Evolutionary conservation across 2,888 invertebrate species (phyloP).

Genomic region (Marasmarcha lunaedactyla): DNA sequence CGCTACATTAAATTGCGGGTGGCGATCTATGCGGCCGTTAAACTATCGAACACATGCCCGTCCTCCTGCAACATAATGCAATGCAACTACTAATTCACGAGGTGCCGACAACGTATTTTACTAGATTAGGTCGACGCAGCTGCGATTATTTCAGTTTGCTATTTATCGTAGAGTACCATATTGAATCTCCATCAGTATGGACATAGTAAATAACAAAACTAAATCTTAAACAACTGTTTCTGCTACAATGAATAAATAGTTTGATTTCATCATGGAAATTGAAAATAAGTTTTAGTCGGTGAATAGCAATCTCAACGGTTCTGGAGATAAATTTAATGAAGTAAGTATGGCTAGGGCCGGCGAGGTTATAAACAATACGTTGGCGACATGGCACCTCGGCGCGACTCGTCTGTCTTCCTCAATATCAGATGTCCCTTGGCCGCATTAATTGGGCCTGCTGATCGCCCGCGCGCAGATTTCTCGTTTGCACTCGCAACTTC

Average conservation of each 20-base stretch:
- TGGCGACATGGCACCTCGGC: conserved; percentile 7
- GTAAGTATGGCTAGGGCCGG: not conserved
- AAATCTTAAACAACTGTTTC: conserved; percentile 1
- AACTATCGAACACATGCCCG: conserved; percentile 38
- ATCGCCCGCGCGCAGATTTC: conserved; percentile 35
- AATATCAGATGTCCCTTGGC: conserved; percentile 38
- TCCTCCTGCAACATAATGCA: conserved; percentile 17
- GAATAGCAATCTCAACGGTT: not conserved
- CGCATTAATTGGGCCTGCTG: conserved; percentile 61
- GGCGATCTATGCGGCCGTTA: conserved; percentile 32
- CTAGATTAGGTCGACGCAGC: not conserved
- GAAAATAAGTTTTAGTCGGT: no score
- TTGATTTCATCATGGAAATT: not conserved
- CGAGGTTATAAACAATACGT: not conserved
- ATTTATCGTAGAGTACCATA: no score
- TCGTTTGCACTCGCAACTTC: conserved; percentile 25
- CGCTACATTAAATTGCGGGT: conserved; percentile 46
- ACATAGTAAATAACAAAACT: no score
- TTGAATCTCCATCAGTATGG: no score
- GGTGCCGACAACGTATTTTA: conserved; percentile 10
- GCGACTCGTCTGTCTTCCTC: conserved; percentile 7
- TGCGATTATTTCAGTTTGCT: no score
- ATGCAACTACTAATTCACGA: conserved; percentile 22
- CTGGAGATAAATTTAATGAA: not conserved
- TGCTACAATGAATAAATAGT: no score